A percentile compares a stretch with the other conserved stretches of the same genome.
Conservation (phyloP, 2,888 invertebrate species). For the Choreutis nemorana region DNA sequence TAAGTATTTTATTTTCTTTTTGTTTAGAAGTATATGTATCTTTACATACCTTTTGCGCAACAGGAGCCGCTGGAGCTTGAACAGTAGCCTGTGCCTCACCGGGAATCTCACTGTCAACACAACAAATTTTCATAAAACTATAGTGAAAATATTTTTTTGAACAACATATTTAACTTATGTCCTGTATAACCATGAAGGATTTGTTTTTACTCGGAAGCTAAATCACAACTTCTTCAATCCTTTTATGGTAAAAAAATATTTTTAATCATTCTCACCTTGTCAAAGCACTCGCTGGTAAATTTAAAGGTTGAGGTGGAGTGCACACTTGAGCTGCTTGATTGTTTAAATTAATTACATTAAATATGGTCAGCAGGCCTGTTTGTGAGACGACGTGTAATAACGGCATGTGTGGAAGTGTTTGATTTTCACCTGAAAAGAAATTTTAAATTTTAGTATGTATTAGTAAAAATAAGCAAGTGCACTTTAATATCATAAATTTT, state of each 20-base stretch:
- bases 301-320: slow-evolving; percentile 62
- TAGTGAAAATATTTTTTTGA: no score
- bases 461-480: neutral
- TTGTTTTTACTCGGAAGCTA: no score
- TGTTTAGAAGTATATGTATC: no score
- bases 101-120: slow-evolving; percentile 26
- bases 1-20: no score
- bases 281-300: slow-evolving; percentile 30
- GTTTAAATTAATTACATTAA: slow-evolving; percentile 76
- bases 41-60: slow-evolving; percentile 16
- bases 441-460: neutral
- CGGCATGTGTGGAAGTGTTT: slow-evolving; percentile 77
- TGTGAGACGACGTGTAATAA: slow-evolving; percentile 79
- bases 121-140: no score
- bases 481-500: neutral
- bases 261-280: slow-evolving; percentile 22
- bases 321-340: slow-evolving; percentile 69
- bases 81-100: no score
- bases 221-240: no score
- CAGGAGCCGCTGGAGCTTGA: slow-evolving; percentile 10
- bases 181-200: no score
- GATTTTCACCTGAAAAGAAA: slow-evolving; percentile 61
- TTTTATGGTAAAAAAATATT: no score
- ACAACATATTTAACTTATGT: no score
- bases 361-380: slow-evolving; percentile 78